Base-by-base conservation (phyloP, 2,797 vertebrate species). In the Pseudomugil tenellus region DNA sequence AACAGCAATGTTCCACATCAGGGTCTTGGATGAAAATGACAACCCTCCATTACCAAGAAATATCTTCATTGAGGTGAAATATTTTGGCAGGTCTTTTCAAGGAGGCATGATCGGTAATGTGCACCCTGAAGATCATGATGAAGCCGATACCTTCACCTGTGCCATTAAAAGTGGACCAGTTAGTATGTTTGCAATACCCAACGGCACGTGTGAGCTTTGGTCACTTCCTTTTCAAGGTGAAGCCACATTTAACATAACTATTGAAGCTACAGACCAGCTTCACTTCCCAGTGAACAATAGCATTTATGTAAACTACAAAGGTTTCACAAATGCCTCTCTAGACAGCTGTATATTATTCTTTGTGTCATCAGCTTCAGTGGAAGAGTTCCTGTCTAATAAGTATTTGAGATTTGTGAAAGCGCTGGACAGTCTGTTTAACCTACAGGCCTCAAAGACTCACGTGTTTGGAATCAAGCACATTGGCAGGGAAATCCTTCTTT, bases 51-150 rank as follows among this genome's bases (percentile, higher is more conserved):
- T 81, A 31, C 83, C 86, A 6, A 92, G 93, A 76, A 91, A 89
- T 16, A 87, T 95, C 46, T 85, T 92, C 54, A 93, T 95, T 9
- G 92, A 94, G 66, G 93, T 95, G 11, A 94, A 95, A 85, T 95
- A 95, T 79, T 95, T 92, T 76, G 94, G 94, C 29, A 93, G 80
- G 16, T 89, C 88, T 59, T 95, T 95, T 65, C 84, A 87, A 23
- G 94, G 94, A 59, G 94, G 94, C 49, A 75, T 90, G 60, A 91
- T 95, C 0, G 94, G 94, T 11, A 91, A 91, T 0, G 91, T 95
- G 25, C 86, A 84, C 39, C 93, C 94, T 0, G 87, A 92, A 28
- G 94, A 95, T 75, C 83, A 57, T 14, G 94, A 95, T 64, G 89
- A 89, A 68, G 85, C 84, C 2, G 90, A 94, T 64, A 61, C 58